Conservation (phyloP, 2,113 vertebrate species). For the Hirundichthys speculiger region DNA sequence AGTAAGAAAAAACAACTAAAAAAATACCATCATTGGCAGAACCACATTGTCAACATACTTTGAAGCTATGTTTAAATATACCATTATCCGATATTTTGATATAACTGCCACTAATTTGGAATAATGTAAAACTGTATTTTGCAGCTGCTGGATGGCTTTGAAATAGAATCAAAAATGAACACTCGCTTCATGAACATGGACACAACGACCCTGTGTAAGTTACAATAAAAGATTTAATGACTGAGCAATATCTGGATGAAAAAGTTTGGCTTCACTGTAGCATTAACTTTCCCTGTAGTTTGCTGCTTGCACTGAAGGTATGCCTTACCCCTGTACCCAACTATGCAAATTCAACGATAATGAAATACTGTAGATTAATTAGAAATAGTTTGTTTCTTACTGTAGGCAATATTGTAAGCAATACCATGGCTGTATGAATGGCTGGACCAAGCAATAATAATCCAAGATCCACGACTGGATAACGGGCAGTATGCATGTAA, state of each 20-base stretch:
- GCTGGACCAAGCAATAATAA: slow-evolving; percentile 56
- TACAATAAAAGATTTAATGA: slow-evolving; percentile 26
- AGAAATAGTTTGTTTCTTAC: slow-evolving; percentile 12
- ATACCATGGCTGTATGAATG: not conserved
- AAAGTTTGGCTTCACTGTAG: slow-evolving; percentile 15
- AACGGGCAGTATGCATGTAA: slow-evolving; percentile 39
- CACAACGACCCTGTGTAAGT: slow-evolving; percentile 87
- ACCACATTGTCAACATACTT: not conserved
- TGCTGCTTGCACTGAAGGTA: slow-evolving; percentile 30
- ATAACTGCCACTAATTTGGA: not conserved
- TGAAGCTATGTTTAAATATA: not conserved
- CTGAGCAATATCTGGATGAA: not conserved
- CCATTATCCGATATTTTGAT: not conserved
- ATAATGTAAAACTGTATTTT: slow-evolving; percentile 30
- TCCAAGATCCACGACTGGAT: slow-evolving; percentile 6
- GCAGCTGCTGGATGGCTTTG: slow-evolving; percentile 92
- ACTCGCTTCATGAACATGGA: slow-evolving; percentile 92
- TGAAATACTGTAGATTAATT: not conserved
- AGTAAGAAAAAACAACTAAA: slow-evolving; percentile 26
- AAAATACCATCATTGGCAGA: too few species aligned
- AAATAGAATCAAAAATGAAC: slow-evolving; percentile 95
- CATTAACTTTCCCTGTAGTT: slow-evolving; percentile 10
- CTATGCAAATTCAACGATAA: slow-evolving; percentile 65
- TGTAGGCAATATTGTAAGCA: slow-evolving; percentile 43
- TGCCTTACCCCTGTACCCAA: slow-evolving; percentile 49